These are phyloP conservation scores for Condylura cristata DNA, from an alignment of 2,113 vertebrate genomes.

Conservation along the genomic window DNA sequence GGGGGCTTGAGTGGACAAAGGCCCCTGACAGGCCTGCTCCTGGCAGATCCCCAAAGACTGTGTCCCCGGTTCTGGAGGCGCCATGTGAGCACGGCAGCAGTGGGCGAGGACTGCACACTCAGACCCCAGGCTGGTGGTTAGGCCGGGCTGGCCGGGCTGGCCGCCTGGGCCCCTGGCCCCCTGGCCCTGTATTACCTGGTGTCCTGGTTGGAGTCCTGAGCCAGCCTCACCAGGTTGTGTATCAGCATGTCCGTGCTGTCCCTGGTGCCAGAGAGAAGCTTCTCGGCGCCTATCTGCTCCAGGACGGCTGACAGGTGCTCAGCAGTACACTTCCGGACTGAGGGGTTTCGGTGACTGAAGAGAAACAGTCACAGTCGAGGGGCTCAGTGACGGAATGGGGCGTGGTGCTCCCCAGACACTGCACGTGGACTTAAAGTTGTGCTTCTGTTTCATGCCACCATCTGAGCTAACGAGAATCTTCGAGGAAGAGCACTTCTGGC, in stretches of 20 bases:
- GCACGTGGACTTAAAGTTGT: not conserved
- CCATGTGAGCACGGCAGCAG: rapidly evolving
- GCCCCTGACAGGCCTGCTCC: not conserved
- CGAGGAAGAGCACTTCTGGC: not conserved
- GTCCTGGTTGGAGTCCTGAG: conserved; percentile 85
- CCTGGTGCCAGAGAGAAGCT: conserved; percentile 71
- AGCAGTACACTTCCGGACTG: conserved; percentile 78
- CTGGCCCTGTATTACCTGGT: conserved; percentile 78
- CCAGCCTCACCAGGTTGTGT: conserved; percentile 72
- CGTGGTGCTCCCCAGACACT: not conserved
- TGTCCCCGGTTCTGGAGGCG: rapidly evolving
- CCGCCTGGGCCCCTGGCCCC: no score
- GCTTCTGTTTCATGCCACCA: rapidly evolving
- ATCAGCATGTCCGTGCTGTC: conserved; percentile 70
- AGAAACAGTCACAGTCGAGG: not conserved
- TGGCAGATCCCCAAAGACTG: not conserved
- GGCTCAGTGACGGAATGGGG: not conserved
- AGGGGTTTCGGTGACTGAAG: conserved; percentile 79
- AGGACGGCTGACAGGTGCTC: conserved; percentile 72
- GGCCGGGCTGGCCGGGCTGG: no score
- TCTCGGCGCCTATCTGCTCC: conserved; percentile 70
- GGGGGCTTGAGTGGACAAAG: rapidly evolving
- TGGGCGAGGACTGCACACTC: not conserved
- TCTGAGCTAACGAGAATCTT: not conserved
- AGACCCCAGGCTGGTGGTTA: no score